These are phyloP conservation scores for Drosophila pseudotalamancana DNA, from an alignment of 2,888 invertebrate species.

Conservation along the genomic window DNA sequence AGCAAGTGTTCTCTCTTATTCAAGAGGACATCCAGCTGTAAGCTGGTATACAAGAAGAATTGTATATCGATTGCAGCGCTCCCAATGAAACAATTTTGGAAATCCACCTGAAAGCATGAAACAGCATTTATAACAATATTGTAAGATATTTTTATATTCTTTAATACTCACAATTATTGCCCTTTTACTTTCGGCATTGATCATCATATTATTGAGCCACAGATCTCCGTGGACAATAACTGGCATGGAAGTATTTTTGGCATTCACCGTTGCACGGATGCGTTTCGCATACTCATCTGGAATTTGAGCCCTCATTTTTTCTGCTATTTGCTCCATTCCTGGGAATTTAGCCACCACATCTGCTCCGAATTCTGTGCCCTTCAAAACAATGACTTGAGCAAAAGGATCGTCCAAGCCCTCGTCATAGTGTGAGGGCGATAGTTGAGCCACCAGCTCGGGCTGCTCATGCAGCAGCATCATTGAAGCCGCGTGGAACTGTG, in stretches of 20 bases:
- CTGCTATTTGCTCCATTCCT: slow-evolving; percentile 80
- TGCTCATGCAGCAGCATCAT: slow-evolving; percentile 82
- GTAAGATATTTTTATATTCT: too few relatives aligned
- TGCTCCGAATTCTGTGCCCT: slow-evolving; percentile 53
- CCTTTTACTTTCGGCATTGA: slow-evolving; percentile 35
- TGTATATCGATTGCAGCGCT: slow-evolving; percentile 82
- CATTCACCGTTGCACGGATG: slow-evolving; percentile 54
- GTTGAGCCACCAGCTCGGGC: slow-evolving; percentile 37
- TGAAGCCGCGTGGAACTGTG: slow-evolving; percentile 86
- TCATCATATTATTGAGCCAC: slow-evolving; percentile 84
- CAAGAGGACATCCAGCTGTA: slow-evolving; percentile 70
- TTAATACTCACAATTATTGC: slow-evolving; percentile 65
- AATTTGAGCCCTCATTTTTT: slow-evolving; percentile 78
- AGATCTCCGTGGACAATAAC: slow-evolving; percentile 85
- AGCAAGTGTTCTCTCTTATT: slow-evolving; percentile 65
- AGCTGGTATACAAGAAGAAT: slow-evolving; percentile 81
- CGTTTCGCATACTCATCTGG: slow-evolving; percentile 42
- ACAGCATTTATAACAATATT: background rate
- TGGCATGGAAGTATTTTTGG: slow-evolving; percentile 64
- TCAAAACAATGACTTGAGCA: slow-evolving; percentile 42
- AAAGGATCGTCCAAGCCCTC: slow-evolving; percentile 44
- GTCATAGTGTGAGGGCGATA: slow-evolving; percentile 54
- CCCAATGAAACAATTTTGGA: slow-evolving; percentile 77
- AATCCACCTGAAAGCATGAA: slow-evolving; percentile 77
- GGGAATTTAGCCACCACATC: slow-evolving; percentile 66